These are phyloP conservation scores for Drosophila varians DNA, from an alignment of 1,140 invertebrate species.

Conservation along the genomic window DNA sequence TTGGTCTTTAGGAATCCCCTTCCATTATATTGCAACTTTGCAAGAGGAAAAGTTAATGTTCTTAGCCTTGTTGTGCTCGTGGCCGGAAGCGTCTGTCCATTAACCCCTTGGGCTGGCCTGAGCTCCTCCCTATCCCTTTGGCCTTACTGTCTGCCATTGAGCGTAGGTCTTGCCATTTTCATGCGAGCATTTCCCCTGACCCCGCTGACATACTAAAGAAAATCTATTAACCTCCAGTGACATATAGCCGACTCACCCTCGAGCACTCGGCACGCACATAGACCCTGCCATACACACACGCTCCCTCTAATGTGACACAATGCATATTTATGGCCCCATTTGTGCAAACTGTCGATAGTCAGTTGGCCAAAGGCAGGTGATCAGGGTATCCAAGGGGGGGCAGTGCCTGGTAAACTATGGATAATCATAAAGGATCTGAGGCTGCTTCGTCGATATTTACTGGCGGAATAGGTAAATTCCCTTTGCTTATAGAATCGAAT, in stretches of 20 bases:
- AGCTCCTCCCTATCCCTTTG: neutral
- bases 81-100: slow-evolving; percentile 18
- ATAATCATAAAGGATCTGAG: slow-evolving; percentile 36
- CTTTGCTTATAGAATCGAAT: slow-evolving; percentile 11
- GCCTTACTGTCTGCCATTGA: neutral
- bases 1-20: neutral
- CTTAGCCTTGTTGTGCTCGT: slow-evolving; percentile 10
- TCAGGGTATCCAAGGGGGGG: neutral
- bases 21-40: neutral
- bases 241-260: slow-evolving; percentile 50
- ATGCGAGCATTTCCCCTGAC: slow-evolving; percentile 35
- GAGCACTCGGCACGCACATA: slow-evolving; percentile 18
- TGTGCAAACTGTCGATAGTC: slow-evolving; percentile 56
- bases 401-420: slow-evolving; percentile 24
- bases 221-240: slow-evolving; percentile 82
- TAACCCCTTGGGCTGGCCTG: slow-evolving; percentile 14
- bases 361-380: slow-evolving; percentile 3
- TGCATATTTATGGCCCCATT: slow-evolving; percentile 78
- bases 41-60: slow-evolving; percentile 9
- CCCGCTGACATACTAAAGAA: slow-evolving; percentile 72
- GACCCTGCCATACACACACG: slow-evolving; percentile 13
- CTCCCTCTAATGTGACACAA: slow-evolving; percentile 71
- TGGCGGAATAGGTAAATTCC: slow-evolving; percentile 13
- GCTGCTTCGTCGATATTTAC: slow-evolving; percentile 15
- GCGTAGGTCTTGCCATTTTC: slow-evolving; percentile 14